Base-by-base conservation (phyloP, 2,888 invertebrate genomes). In the Eupithecia dodoneata region DNA sequence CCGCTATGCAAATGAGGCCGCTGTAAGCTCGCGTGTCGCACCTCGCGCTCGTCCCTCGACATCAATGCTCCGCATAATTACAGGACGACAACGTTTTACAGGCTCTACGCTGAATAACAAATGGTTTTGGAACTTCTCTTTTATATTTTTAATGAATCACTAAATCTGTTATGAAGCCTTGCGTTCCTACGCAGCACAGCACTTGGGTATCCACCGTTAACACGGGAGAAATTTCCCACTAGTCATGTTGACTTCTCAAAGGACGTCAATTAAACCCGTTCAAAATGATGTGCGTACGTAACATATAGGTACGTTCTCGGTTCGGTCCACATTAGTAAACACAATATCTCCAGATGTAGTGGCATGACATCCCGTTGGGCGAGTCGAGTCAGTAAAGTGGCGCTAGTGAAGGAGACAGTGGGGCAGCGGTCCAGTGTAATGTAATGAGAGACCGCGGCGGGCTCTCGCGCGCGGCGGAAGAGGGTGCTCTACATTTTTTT, bases 1-100 rank as follows among this genome's bases (percentile, higher is more conserved):
- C 74, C 81, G 81, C 77, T 83, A 87, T 87, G 84, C 84, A 84
- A 86, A 87, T 87, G 85, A 83, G 84, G 78, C 76, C 81, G 81
- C 72, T 78, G 83, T 83, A 80, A 82, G 79, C 73, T 74, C 74
- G 72, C 80, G 73, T 71, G 77, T 80, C n/a, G 63, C 78, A 44
- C 55, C 69, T 69, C 73, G 30, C 65, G 47, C 75, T 47, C 72
- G 45, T 49, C 45, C n/a, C 42, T 30, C 10, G n/a, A 13, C 66
- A 69, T 41, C 73, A 70, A 45, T 55, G 49, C 45, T 55, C 41
- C n/a, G 45, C 74, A 69, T 55, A 44, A 72, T 75, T 75, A 66
- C 44, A n/a, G 42, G 44, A n/a, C 67, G 65, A 13, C 65, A 41
- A 13, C 67, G 44, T 44, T 42, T 44, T n/a, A 44, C 67, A 44